phyloP scores from a whole-genome alignment of 2,888 invertebrate genomes.

The Habrosyne pyritoides region DNA sequence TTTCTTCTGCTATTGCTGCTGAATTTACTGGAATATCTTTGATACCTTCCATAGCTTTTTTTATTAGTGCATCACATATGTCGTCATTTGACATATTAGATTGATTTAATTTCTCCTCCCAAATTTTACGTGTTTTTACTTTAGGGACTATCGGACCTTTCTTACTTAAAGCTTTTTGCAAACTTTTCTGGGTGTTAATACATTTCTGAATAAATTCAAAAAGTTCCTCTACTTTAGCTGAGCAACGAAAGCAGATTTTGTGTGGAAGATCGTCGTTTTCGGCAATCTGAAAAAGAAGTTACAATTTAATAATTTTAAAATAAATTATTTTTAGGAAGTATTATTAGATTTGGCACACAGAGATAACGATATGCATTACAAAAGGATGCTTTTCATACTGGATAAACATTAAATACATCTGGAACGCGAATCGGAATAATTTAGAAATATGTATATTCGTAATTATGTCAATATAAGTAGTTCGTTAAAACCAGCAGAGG shows the following conservation, averaged over 20 bases:
- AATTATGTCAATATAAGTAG: too few species aligned
- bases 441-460: too few species aligned
- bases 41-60: conserved; percentile 76
- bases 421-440: too few species aligned
- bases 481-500: too few species aligned
- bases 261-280: conserved; percentile 80
- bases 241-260: conserved; percentile 79
- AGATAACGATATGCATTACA: neutral
- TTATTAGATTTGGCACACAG: too few species aligned
- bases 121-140: conserved; percentile 58
- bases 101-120: conserved; percentile 73
- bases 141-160: conserved; percentile 47
- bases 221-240: conserved; percentile 77
- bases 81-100: conserved; percentile 76
- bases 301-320: neutral
- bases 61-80: conserved; percentile 74
- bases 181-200: conserved; percentile 67
- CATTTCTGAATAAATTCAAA: conserved; percentile 77
- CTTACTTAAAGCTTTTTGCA: conserved; percentile 56
- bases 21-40: conserved; percentile 51
- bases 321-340: too few species aligned
- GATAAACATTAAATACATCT: too few species aligned
- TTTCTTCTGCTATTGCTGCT: conserved; percentile 28
- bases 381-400: too few species aligned
- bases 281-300: conserved; percentile 58